Evolutionary conservation across 1,140 invertebrate genomes (phyloP).

Genomic region (Diprion similis): DNA sequence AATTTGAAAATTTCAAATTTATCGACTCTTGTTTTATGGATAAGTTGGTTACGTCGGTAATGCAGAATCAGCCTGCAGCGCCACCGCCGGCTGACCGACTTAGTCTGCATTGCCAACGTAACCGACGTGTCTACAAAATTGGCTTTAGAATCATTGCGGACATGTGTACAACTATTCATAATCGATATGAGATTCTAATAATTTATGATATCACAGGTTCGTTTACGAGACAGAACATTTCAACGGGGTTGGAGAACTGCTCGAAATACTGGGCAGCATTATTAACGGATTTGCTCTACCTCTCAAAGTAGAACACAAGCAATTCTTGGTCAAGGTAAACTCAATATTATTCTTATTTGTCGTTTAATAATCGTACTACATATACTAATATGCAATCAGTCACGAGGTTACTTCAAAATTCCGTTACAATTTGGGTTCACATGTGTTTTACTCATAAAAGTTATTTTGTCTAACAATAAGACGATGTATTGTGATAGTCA

Average conservation of each 20-base stretch:
- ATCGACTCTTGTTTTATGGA: background rate
- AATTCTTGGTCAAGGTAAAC: conserved; percentile 89
- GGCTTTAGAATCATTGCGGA: background rate
- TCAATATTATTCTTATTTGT: background rate
- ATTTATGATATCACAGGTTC: conserved; percentile 75
- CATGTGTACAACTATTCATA: background rate
- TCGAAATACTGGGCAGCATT: conserved; percentile 99
- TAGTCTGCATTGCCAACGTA: too few relatives aligned
- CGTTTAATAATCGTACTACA: too few relatives aligned
- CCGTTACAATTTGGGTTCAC: too few relatives aligned
- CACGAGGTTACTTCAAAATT: too few relatives aligned
- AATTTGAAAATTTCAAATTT: background rate
- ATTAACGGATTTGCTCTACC: conserved; percentile 99
- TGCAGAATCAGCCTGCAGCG: too few relatives aligned
- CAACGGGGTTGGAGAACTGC: conserved; percentile 97
- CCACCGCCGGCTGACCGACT: too few relatives aligned
- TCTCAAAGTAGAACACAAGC: conserved; percentile 96
- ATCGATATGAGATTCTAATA: too few relatives aligned
- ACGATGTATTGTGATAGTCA: too few relatives aligned
- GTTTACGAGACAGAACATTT: conserved; percentile 99
- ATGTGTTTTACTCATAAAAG: too few relatives aligned
- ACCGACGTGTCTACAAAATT: background rate
- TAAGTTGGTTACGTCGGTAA: too few relatives aligned
- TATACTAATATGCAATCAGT: too few relatives aligned
- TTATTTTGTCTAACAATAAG: too few relatives aligned